Conservation (phyloP, 2,888 invertebrate genomes). For the Pammene fasciana region DNA sequence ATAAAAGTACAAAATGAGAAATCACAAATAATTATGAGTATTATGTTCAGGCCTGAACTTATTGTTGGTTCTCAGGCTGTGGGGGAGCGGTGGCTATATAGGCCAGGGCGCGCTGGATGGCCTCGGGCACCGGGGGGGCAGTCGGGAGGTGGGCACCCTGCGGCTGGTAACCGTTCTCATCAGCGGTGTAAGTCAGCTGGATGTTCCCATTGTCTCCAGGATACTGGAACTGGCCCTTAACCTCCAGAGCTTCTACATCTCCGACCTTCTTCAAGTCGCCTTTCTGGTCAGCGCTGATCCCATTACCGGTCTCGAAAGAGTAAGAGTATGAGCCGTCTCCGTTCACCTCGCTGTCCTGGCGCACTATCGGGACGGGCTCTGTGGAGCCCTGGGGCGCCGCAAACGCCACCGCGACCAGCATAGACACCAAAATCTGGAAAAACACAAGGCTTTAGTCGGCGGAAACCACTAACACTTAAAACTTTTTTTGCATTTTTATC, state of each 20-base stretch:
- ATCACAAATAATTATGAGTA: slow-evolving; percentile 56
- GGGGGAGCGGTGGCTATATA: slow-evolving; percentile 86
- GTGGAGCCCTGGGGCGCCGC: slow-evolving; percentile 71
- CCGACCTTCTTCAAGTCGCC: slow-evolving; percentile 84
- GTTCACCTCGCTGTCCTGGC: slow-evolving; percentile 82
- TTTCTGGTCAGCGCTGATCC: slow-evolving; percentile 84
- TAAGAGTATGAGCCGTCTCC: slow-evolving; percentile 85
- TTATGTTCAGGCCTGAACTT: slow-evolving; percentile 50
- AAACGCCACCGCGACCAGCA: slow-evolving; percentile 65
- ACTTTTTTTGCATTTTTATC: slow-evolving; percentile 31
- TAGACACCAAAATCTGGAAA: slow-evolving; percentile 69
- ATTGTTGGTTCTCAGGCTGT: slow-evolving; percentile 58
- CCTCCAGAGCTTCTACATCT: slow-evolving; percentile 80
- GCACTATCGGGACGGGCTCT: slow-evolving; percentile 80
- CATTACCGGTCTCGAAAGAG: slow-evolving; percentile 86
- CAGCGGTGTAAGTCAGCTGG: slow-evolving; percentile 86
- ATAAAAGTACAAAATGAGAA: slow-evolving; percentile 59
- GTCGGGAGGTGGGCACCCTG: slow-evolving; percentile 85
- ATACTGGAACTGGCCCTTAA: slow-evolving; percentile 86
- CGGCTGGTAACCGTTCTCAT: slow-evolving; percentile 88
- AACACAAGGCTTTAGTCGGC: slow-evolving; percentile 19
- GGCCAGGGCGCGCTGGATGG: slow-evolving; percentile 86
- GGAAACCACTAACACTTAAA: slow-evolving; percentile 18
- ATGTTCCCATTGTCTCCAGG: slow-evolving; percentile 86
- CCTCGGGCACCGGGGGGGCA: slow-evolving; percentile 87